Base-by-base conservation (phyloP, 2,888 invertebrate species). In the Thymelicus sylvestris region DNA sequence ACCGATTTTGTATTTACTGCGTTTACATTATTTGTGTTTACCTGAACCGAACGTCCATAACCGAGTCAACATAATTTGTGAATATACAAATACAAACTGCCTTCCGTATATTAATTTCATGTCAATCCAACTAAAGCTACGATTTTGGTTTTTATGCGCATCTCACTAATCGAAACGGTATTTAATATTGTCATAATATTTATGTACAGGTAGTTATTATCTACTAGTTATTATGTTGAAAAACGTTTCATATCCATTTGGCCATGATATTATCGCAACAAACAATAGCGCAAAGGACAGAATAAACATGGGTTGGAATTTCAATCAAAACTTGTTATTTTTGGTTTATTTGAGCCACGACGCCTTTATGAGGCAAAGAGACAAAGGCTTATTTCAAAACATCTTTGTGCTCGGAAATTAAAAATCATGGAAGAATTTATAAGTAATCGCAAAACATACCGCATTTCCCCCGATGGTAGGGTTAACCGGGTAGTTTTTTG, bases 121-220 rank as follows among this genome's bases (percentile, higher is more conserved):
- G 70, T 66, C 65, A 71, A 61, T 70, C 65, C 70, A 55, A 66
- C 52, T 66, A 50, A 66, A 52, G 70, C 60, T 50, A 71, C 61
- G 60, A 65, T 70, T 70, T 60, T 64, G 59, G 50, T 70, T 65
- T 59, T 50, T 65, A 69, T 59, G 50, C 15, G 55, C n/a, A 70
- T 65, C 50, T 65, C 31, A 60, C 50, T 60, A 64, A 64, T 64
- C 52, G 52, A 70, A 60, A 70, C 12, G 31, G 24, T 50, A 50
- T 65, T 65, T 52, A 41, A 60, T 65, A 57, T 66, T 65, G 52
- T 70, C 60, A 66, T 48, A 15, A 57, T 70, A 70, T 48, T 47
- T 48, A 15, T 48, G 12, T 39, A 59, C 31, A 31, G 31, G n/a
- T 38, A n/a, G n/a, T 59, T 38, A 55, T 24, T 19, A 24, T 24